A percentile compares a stretch with the other conserved stretches of the same genome.
phyloP scores from a whole-genome alignment of 2,113 vertebrate genomes.

The Rhineura floridana region DNA sequence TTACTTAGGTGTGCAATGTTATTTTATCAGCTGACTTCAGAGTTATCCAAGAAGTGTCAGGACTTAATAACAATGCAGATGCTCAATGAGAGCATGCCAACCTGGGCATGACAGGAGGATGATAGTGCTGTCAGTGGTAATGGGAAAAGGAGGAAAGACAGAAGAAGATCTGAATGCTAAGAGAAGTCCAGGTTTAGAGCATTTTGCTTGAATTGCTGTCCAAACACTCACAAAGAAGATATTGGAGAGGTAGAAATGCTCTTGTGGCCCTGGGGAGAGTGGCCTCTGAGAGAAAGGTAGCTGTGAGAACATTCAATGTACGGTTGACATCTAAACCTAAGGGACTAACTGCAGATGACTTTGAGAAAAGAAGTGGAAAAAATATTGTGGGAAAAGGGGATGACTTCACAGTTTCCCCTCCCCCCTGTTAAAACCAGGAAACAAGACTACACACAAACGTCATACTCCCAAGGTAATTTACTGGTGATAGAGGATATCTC shows the following conservation, averaged over 20 bases:
- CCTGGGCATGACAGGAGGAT: slow-evolving; percentile 1
- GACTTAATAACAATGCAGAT: slow-evolving; percentile 31
- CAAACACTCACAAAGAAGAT: slow-evolving; percentile 4
- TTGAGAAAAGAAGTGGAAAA: background rate
- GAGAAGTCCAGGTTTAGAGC: background rate
- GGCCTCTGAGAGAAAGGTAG: background rate
- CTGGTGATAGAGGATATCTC: background rate
- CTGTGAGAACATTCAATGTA: background rate
- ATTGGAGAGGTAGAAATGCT: background rate
- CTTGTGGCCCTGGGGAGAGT: slow-evolving; percentile 18
- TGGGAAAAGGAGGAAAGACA: slow-evolving; percentile 9
- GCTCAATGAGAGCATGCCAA: background rate
- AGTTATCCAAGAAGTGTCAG: background rate
- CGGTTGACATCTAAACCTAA: background rate
- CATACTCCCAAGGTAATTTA: background rate
- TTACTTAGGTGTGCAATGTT: slow-evolving; percentile 12
- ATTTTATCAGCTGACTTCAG: slow-evolving; percentile 5
- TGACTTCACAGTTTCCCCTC: background rate
- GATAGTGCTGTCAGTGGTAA: background rate
- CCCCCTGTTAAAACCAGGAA: background rate
- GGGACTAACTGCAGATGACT: background rate
- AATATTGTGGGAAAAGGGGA: background rate
- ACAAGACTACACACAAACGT: background rate
- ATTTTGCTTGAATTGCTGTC: background rate
- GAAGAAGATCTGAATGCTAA: background rate